Evolutionary conservation across 2,113 vertebrate genomes (phyloP).

Genomic region (Tringa solitaria): DNA sequence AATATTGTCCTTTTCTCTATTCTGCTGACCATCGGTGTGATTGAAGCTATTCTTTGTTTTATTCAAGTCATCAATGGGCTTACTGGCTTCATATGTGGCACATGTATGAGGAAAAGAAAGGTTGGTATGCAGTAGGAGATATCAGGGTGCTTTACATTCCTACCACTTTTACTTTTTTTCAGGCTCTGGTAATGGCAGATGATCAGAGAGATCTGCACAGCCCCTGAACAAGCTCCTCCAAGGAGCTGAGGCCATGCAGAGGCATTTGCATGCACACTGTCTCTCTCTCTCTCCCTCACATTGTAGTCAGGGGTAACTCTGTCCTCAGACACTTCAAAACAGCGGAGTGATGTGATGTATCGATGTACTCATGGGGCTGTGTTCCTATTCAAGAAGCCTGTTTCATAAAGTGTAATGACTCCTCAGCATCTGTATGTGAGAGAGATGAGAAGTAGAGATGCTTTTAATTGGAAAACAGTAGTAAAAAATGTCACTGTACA

Average conservation of each 20-base stretch:
- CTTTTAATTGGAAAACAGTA: not conserved
- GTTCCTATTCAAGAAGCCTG: not conserved
- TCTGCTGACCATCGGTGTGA: constrained; percentile 65
- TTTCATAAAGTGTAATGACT: not conserved
- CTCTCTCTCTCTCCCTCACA: not conserved
- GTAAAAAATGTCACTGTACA: not conserved
- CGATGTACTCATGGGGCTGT: not conserved
- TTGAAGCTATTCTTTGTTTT: constrained; percentile 81
- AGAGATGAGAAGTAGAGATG: not conserved
- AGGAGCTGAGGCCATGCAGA: not conserved
- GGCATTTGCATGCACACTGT: not conserved
- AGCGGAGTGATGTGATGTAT: not conserved
- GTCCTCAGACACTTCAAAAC: not conserved
- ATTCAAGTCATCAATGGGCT: constrained; percentile 81
- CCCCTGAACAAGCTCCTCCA: not conserved
- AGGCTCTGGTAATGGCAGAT: not conserved
- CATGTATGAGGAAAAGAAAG: constrained; percentile 71
- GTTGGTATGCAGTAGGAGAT: not conserved
- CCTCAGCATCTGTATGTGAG: not conserved
- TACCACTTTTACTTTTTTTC: not conserved
- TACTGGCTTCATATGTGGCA: constrained; percentile 79
- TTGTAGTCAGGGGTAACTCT: not conserved
- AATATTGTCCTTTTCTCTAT: constrained; percentile 81
- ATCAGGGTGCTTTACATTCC: accelerated
- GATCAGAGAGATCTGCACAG: not conserved